These are phyloP conservation scores for Amphipoea lucens DNA, from an alignment of 2,888 invertebrate species.

Conservation along the genomic window DNA sequence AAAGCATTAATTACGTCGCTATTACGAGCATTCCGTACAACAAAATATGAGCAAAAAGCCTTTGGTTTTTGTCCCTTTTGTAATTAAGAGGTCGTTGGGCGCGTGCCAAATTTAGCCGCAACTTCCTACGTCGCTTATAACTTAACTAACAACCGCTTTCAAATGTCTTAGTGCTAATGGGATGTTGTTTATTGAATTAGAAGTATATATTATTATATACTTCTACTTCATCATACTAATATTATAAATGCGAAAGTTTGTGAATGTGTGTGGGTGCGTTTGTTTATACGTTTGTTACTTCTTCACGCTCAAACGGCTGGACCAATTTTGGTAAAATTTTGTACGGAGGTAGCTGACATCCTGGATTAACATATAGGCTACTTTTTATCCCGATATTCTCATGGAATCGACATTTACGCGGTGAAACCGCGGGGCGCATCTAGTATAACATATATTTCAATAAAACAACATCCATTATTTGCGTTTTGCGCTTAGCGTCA, in stretches of 20 bases:
- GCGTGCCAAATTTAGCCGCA: slow-evolving; percentile 70
- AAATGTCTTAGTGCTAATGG: slow-evolving; percentile 53
- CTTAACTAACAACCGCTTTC: slow-evolving; percentile 68
- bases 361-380: too few relatives aligned
- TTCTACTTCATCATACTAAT: too few relatives aligned
- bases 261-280: too few relatives aligned
- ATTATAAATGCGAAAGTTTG: too few relatives aligned
- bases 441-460: too few relatives aligned
- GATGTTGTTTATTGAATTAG: slow-evolving; percentile 31
- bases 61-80: slow-evolving; percentile 65
- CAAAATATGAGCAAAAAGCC: slow-evolving; percentile 70
- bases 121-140: slow-evolving; percentile 68
- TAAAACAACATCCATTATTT: background rate
- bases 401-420: too few relatives aligned
- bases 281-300: too few relatives aligned
- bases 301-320: too few relatives aligned
- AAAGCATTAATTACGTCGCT: slow-evolving; percentile 55
- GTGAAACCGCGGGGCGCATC: too few relatives aligned
- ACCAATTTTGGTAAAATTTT: too few relatives aligned
- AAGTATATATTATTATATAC: background rate
- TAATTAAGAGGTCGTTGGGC: slow-evolving; percentile 68
- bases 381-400: too few relatives aligned
- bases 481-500: background rate
- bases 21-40: slow-evolving; percentile 58
- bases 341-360: too few relatives aligned